Conservation (phyloP, 2,113 vertebrate species). For the Pangasianodon hypophthalmus region DNA sequence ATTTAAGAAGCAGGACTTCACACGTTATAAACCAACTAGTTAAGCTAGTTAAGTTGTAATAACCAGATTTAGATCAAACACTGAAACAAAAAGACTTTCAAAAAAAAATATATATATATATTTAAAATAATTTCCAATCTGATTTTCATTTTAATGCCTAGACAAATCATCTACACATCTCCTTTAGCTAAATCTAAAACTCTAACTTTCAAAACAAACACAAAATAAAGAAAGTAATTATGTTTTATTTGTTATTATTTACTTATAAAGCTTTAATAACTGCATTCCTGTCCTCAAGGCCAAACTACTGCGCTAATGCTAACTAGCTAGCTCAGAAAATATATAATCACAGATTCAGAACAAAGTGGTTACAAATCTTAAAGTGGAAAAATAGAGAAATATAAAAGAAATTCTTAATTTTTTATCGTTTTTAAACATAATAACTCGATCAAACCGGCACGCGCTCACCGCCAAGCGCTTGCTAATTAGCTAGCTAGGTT, state of each 20-base stretch:
- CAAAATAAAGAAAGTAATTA: background rate
- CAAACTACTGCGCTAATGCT: background rate
- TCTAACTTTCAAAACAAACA: background rate
- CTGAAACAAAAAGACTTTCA: background rate
- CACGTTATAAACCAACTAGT: background rate
- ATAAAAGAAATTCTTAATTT: background rate
- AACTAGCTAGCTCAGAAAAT: background rate
- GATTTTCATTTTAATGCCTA: background rate
- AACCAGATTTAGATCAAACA: background rate
- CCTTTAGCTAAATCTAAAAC: background rate
- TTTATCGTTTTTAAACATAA: background rate
- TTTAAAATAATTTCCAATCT: background rate
- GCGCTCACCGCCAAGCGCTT: background rate
- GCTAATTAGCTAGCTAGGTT: background rate
- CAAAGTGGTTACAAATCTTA: background rate
- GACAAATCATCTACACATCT: background rate
- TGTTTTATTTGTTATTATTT: background rate
- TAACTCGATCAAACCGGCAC: background rate
- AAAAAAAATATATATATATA: background rate
- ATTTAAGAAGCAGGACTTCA: background rate
- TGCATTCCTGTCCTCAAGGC: background rate
- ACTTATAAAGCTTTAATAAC: background rate
- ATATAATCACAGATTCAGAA: background rate
- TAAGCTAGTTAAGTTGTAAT: background rate
- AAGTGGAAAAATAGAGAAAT: background rate